Percentiles rank a stretch among this genome's conserved stretches.
These are phyloP conservation scores for Mactromeris polynyma DNA, from an alignment of 2,888 invertebrate genomes.

Conservation along the genomic window DNA sequence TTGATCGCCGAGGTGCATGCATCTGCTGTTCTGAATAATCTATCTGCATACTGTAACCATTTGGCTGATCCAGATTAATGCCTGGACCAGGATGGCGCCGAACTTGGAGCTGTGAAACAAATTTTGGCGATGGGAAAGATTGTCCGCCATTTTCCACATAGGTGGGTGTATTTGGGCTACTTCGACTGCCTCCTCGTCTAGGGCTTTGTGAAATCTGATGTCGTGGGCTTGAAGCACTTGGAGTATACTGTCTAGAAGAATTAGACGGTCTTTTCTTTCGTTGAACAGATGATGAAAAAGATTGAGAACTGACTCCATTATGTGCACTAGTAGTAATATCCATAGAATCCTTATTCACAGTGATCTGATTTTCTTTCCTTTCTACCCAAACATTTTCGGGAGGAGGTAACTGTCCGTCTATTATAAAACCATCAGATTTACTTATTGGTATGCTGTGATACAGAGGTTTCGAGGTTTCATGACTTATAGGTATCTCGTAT, in stretches of 20 bases:
- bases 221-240: slow-evolving; percentile 27
- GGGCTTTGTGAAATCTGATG: neutral
- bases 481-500: slow-evolving; percentile 57
- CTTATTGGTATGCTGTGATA: slow-evolving; percentile 63
- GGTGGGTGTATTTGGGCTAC: slow-evolving; percentile 64
- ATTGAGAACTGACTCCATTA: slow-evolving; percentile 45
- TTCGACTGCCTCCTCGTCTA: slow-evolving; percentile 36
- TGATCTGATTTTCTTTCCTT: slow-evolving; percentile 37
- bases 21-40: slow-evolving; percentile 63
- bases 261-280: slow-evolving; percentile 22
- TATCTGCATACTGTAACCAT: slow-evolving; percentile 57
- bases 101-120: slow-evolving; percentile 67
- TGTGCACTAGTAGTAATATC: slow-evolving; percentile 30
- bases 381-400: slow-evolving; percentile 55
- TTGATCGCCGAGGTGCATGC: slow-evolving; percentile 37
- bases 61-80: slow-evolving; percentile 50
- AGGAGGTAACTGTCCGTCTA: slow-evolving; percentile 45
- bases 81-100: slow-evolving; percentile 42
- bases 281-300: slow-evolving; percentile 38
- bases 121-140: slow-evolving; percentile 55
- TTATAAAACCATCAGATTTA: slow-evolving; percentile 74
- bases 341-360: slow-evolving; percentile 36
- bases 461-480: slow-evolving; percentile 41
- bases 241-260: slow-evolving; percentile 19
- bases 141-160: slow-evolving; percentile 58